These are phyloP conservation scores for Kryptolebias ocellatus DNA, from an alignment of 2,797 vertebrate genomes.

Conservation along the genomic window DNA sequence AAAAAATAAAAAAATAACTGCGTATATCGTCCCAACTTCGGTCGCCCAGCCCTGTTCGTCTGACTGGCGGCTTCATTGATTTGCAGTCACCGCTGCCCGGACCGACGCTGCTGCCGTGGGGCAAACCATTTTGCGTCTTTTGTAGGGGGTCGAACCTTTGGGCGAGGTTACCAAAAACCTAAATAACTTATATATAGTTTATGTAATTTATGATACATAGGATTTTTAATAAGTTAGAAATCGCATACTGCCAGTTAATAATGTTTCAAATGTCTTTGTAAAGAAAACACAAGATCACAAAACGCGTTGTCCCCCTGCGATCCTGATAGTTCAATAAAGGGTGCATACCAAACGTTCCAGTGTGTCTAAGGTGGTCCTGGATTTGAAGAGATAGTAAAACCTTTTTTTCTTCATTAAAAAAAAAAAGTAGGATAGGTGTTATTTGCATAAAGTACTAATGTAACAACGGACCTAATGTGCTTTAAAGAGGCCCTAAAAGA, in stretches of 20 bases:
- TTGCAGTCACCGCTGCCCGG: constrained; percentile 74
- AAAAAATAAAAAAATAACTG: constrained; percentile 36
- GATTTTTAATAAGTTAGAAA: rapidly evolving
- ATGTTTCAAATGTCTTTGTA: rapidly evolving
- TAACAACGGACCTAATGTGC: too few relatives aligned
- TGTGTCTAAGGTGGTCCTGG: constrained; percentile 58
- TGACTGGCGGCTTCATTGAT: constrained; percentile 84
- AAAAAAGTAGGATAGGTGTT: too few relatives aligned
- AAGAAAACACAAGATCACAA: neutral
- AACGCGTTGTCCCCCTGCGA: constrained; percentile 5
- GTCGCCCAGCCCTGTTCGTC: constrained; percentile 72
- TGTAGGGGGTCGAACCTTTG: constrained; percentile 35
- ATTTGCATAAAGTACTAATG: too few relatives aligned
- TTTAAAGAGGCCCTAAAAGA: too few relatives aligned
- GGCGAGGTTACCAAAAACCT: neutral
- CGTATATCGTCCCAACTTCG: constrained; percentile 71
- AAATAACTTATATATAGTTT: rapidly evolving
- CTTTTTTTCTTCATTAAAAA: neutral
- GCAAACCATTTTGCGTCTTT: constrained; percentile 63
- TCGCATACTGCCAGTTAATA: rapidly evolving
- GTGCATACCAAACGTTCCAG: constrained; percentile 83
- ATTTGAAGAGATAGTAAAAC: constrained; percentile 3
- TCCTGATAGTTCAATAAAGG: constrained; percentile 52
- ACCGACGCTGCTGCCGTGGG: constrained; percentile 71
- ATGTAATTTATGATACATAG: rapidly evolving